Conservation (phyloP, 2,888 invertebrate genomes). For the Hydroisotoma schaefferi region DNA sequence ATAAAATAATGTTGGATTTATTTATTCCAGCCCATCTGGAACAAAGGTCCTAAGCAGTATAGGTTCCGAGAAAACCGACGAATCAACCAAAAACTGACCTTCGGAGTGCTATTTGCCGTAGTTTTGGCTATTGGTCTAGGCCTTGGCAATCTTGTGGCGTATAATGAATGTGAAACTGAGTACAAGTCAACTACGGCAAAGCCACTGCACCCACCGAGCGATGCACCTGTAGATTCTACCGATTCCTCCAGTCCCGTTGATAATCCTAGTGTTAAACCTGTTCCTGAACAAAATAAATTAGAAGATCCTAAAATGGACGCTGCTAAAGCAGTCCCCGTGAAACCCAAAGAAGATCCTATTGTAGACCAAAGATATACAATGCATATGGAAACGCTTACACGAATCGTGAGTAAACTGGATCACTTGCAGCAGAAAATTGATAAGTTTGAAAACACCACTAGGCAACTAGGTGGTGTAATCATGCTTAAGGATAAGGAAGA, state of each 20-base stretch:
- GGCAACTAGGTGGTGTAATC: slow-evolving; percentile 45
- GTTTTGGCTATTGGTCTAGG: slow-evolving; percentile 47
- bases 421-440: slow-evolving; percentile 44
- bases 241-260: background rate
- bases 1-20: background rate
- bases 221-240: background rate
- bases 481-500: slow-evolving; percentile 31
- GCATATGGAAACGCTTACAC: slow-evolving; percentile 41
- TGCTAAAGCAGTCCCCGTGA: background rate
- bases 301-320: background rate
- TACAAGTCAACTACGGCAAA: slow-evolving; percentile 28
- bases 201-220: background rate
- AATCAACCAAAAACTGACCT: slow-evolving; percentile 47
- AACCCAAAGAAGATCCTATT: background rate
- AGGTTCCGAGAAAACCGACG: slow-evolving; percentile 45
- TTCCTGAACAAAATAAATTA: background rate
- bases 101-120: slow-evolving; percentile 44
- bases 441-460: slow-evolving; percentile 45
- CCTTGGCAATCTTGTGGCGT: slow-evolving; percentile 47
- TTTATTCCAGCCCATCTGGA: slow-evolving; percentile 45
- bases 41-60: slow-evolving; percentile 46
- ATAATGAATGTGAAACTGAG: slow-evolving; percentile 47
- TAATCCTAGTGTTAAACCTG: background rate
- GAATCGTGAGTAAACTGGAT: slow-evolving; percentile 44
- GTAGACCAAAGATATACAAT: slow-evolving; percentile 15